Percentiles rank a stretch among this genome's conserved stretches.
Evolutionary conservation across 2,888 invertebrate genomes (phyloP).

Genomic region (Bedellia somnulentella): DNA sequence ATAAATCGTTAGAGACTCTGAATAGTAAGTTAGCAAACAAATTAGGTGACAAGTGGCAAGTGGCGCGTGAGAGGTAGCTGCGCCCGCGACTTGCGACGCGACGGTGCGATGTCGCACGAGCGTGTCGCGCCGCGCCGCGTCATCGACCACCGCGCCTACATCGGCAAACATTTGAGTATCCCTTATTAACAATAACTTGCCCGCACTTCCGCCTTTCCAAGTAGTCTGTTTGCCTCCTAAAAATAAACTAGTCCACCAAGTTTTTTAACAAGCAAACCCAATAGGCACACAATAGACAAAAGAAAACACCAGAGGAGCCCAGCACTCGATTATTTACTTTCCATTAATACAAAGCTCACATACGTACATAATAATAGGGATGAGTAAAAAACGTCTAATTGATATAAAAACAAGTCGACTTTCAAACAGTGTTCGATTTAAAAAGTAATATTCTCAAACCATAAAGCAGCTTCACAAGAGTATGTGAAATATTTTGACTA

Average conservation of each 20-base stretch:
- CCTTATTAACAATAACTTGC: constrained; percentile 22
- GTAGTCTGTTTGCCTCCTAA: constrained; percentile 20
- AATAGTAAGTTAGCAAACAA: constrained; percentile 3
- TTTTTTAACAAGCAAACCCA: constrained; percentile 46
- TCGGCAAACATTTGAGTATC: constrained; percentile 26
- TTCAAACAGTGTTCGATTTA: constrained; percentile 46
- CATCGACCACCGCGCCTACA: constrained; percentile 10
- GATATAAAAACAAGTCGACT: constrained; percentile 50
- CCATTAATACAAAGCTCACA: constrained; percentile 27
- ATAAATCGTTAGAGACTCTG: constrained; percentile 2
- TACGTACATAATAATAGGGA: constrained; percentile 29
- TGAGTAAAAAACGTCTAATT: constrained; percentile 53
- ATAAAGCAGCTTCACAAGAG: constrained; percentile 56
- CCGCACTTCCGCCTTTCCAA: constrained; percentile 5
- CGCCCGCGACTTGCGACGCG: background rate
- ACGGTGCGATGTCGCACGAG: background rate
- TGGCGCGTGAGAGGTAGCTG: background rate
- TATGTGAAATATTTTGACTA: constrained; percentile 60
- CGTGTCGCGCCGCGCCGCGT: too few species aligned
- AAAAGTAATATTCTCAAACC: constrained; percentile 55
- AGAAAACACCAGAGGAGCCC: constrained; percentile 16
- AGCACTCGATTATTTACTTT: constrained; percentile 27
- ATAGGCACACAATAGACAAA: constrained; percentile 20
- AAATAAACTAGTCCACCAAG: constrained; percentile 48
- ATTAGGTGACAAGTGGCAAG: too few species aligned